Evolutionary conservation across 2,888 invertebrate genomes (phyloP).

Genomic region (Monochamus alternatus): DNA sequence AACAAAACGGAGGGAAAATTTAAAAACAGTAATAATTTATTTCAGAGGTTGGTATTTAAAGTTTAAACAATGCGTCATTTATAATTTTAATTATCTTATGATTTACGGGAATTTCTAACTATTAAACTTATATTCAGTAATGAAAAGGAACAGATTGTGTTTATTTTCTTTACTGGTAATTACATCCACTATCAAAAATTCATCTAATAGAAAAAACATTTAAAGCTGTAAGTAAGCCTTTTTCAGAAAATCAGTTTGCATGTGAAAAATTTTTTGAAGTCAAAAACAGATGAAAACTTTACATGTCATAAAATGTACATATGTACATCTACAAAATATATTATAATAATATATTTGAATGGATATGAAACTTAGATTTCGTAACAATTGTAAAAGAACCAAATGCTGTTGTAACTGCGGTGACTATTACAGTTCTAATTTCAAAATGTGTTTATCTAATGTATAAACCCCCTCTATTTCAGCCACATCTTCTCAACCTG

Average conservation of each 20-base stretch:
- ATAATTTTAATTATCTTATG: constrained; percentile 6
- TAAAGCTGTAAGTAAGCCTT: not conserved
- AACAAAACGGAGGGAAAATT: constrained; percentile 3
- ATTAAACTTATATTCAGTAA: not conserved
- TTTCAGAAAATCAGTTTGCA: constrained; percentile 8
- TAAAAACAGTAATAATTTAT: constrained; percentile 1
- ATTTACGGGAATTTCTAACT: constrained; percentile 4
- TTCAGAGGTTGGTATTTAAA: constrained; percentile 13
- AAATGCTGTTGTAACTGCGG: constrained; percentile 33
- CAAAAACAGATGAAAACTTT: constrained; percentile 19
- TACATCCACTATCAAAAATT: too few species aligned
- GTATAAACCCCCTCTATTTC: constrained; percentile 35
- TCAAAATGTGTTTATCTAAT: not conserved
- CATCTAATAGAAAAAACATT: too few species aligned
- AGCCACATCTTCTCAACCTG: constrained; percentile 54
- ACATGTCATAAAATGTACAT: not conserved
- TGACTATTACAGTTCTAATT: constrained; percentile 15
- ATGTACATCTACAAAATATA: not conserved
- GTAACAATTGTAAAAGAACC: constrained; percentile 33
- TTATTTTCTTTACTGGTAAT: too few species aligned
- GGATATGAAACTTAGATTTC: constrained; percentile 45
- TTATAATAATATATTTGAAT: constrained; percentile 1
- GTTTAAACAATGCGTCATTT: constrained; percentile 17
- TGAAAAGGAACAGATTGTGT: not conserved
- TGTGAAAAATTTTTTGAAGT: constrained; percentile 15